A percentile compares a stretch with the other conserved stretches of the same genome.
Evolutionary conservation across 2,888 invertebrate genomes (phyloP).

Genomic region (Himalopsyche kuldschensis): DNA sequence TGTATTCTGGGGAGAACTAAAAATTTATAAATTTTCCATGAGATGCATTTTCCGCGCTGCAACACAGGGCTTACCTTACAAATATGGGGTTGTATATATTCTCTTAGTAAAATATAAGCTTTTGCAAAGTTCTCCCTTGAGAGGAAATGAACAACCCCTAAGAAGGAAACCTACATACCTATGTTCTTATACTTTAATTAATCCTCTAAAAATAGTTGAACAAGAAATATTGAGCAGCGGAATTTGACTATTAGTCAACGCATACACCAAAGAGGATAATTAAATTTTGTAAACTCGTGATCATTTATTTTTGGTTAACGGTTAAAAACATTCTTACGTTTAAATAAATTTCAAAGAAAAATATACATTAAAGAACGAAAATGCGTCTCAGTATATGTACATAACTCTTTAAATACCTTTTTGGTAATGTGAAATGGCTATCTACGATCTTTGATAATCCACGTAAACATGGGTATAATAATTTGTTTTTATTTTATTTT

Average conservation of each 20-base stretch:
- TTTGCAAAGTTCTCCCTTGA: background rate
- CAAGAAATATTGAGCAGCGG: constrained; percentile 28
- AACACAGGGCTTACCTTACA: background rate
- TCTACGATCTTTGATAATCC: too few species aligned
- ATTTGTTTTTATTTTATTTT: too few species aligned
- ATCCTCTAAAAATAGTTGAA: constrained; percentile 35
- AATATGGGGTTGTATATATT: background rate
- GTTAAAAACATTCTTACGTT: too few species aligned
- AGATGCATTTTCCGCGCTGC: background rate
- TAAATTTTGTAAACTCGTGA: constrained; percentile 17
- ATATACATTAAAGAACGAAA: too few species aligned
- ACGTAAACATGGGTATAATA: too few species aligned
- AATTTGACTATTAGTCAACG: background rate
- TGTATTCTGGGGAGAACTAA: too few species aligned
- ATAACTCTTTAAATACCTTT: too few species aligned
- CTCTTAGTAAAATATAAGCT: background rate
- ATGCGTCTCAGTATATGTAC: too few species aligned
- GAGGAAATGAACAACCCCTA: constrained; percentile 23
- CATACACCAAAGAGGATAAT: constrained; percentile 23
- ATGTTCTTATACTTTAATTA: constrained; percentile 31
- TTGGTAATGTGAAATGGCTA: too few species aligned
- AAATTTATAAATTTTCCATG: background rate
- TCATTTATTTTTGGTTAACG: constrained; percentile 2
- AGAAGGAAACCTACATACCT: constrained; percentile 7
- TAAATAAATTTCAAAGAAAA: too few species aligned